Conservation (phyloP, 2,113 vertebrate species). For the Halcyon senegalensis region DNA sequence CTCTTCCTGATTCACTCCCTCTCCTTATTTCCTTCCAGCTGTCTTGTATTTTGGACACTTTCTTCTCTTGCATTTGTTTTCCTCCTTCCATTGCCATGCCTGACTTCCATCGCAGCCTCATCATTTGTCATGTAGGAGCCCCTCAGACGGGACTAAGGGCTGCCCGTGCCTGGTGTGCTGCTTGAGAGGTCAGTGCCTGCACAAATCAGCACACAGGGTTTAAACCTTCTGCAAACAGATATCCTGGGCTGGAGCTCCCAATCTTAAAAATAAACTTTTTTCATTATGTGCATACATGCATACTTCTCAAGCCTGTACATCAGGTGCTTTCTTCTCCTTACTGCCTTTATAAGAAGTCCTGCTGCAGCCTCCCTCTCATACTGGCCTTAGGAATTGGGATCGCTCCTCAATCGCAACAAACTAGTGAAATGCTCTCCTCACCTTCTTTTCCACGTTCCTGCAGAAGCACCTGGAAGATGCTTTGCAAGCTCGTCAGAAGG, state of each 20-base stretch:
- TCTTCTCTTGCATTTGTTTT: not conserved
- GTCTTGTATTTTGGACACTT: not conserved
- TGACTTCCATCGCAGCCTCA: not conserved
- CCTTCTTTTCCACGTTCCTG: not conserved
- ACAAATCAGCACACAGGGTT: not conserved
- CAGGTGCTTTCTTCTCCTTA: not conserved
- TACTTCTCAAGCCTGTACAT: not conserved
- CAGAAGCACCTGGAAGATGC: slow-evolving; percentile 80
- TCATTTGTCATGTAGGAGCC: not conserved
- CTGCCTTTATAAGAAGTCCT: not conserved
- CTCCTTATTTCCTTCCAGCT: not conserved
- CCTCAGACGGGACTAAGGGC: rapidly evolving
- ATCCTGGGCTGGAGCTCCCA: not conserved
- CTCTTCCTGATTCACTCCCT: not conserved
- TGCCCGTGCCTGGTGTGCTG: not conserved
- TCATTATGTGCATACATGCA: rapidly evolving
- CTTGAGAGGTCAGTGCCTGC: not conserved
- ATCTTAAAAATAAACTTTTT: not conserved
- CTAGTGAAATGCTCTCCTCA: not conserved
- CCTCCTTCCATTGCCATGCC: not conserved
- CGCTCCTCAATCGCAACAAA: not conserved
- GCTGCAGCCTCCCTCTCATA: not conserved
- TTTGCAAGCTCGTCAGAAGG: slow-evolving; percentile 69
- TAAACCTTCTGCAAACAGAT: not conserved
- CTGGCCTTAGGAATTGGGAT: not conserved